Conservation (phyloP, 2,113 vertebrate genomes). For the Alces alces region DNA sequence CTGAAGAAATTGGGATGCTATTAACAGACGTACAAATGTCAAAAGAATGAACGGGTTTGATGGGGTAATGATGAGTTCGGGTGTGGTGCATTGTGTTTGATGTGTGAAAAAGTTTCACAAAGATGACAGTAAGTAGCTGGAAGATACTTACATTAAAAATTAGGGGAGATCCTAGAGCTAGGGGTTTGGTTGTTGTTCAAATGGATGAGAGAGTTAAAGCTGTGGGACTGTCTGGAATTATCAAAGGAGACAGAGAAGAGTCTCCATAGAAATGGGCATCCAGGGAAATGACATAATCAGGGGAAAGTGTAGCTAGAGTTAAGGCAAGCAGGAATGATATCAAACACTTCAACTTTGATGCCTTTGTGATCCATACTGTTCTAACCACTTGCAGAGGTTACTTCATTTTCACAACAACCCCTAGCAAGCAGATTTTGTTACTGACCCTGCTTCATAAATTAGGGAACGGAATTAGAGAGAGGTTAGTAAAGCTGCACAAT, state of each 20-base stretch:
- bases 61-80: not conserved
- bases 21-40: not conserved
- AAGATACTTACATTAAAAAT: not conserved
- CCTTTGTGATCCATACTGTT: not conserved
- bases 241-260: not conserved
- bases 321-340: not conserved
- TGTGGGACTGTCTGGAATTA: not conserved
- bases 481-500: not conserved
- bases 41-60: not conserved
- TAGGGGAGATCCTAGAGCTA: not conserved
- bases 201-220: not conserved
- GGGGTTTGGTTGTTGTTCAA: not conserved
- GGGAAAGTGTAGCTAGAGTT: not conserved
- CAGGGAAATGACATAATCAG: not conserved
- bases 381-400: not conserved
- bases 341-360: not conserved
- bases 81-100: not conserved
- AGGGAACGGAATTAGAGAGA: not conserved
- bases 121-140: not conserved
- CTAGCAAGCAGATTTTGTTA: not conserved
- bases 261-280: not conserved
- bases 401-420: not conserved
- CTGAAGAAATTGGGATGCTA: not conserved
- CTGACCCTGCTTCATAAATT: not conserved
- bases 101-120: not conserved